These are phyloP conservation scores for Catocala fraxini DNA, from an alignment of 2,888 invertebrate species.

Conservation along the genomic window DNA sequence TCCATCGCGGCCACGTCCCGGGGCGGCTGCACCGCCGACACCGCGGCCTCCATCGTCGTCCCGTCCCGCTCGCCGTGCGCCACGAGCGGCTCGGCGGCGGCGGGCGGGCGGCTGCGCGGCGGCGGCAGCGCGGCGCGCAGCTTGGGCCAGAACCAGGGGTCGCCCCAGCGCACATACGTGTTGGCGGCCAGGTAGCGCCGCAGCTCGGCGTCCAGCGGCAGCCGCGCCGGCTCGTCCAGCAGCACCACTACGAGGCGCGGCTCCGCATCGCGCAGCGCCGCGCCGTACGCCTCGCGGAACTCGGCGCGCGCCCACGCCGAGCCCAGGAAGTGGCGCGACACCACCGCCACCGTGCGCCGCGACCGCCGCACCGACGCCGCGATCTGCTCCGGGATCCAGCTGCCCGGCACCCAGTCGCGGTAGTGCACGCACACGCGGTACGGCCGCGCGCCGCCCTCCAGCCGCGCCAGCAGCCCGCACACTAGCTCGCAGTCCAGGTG, in stretches of 20 bases:
- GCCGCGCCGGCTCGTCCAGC: conserved; percentile 81
- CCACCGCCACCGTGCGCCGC: conserved; percentile 45
- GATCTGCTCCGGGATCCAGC: conserved; percentile 50
- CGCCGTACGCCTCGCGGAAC: conserved; percentile 87
- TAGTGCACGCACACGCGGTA: conserved; percentile 47
- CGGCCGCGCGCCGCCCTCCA: conserved; percentile 86
- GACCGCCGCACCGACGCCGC: conserved; percentile 40
- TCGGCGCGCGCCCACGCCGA: conserved; percentile 91
- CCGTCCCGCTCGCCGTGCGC: background rate
- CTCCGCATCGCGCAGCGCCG: conserved; percentile 77
- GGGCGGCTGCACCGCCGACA: background rate
- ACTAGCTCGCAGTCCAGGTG: conserved; percentile 92
- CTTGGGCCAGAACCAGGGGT: conserved; percentile 94
- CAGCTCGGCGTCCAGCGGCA: conserved; percentile 89
- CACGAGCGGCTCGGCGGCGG: conserved; percentile 1
- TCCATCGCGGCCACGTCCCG: background rate
- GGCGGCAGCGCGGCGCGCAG: conserved; percentile 90
- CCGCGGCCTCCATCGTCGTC: no score
- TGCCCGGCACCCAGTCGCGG: conserved; percentile 51
- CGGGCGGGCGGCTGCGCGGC: conserved; percentile 21
- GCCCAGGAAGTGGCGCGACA: conserved; percentile 52
- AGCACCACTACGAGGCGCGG: conserved; percentile 92
- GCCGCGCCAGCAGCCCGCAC: conserved; percentile 88
- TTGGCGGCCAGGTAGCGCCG: conserved; percentile 90
- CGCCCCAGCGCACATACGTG: conserved; percentile 94